Evolutionary conservation across 2,797 vertebrate genomes (phyloP).

Genomic region (Xenops minutus): DNA sequence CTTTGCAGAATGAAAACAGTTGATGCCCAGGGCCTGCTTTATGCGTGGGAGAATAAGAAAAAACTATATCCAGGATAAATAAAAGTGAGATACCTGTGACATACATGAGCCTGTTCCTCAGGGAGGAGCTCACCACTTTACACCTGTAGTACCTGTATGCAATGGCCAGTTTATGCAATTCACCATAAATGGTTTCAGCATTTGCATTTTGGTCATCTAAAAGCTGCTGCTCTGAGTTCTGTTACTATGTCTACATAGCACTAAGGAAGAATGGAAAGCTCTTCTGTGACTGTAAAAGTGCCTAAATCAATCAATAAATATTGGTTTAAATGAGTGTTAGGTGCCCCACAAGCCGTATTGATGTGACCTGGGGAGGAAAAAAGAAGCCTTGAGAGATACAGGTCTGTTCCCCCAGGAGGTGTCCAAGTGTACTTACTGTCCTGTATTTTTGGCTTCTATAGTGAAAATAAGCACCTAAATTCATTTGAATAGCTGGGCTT

Average conservation of each 20-base stretch:
- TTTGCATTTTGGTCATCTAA: not conserved
- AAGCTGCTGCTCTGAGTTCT: not conserved
- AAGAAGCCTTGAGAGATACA: not conserved
- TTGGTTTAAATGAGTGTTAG: slow-evolving; percentile 9
- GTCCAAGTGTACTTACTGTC: not conserved
- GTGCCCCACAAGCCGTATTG: not conserved
- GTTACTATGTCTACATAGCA: not conserved
- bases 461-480: not conserved
- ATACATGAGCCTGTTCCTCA: not conserved
- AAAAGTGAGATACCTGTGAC: not conserved
- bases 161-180: not conserved
- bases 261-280: not conserved
- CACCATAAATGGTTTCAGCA: not conserved
- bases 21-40: not conserved
- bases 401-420: not conserved
- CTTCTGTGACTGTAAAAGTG: not conserved
- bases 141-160: not conserved
- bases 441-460: not conserved
- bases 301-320: slow-evolving; percentile 14
- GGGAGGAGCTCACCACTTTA: not conserved
- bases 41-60: not conserved
- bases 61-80: not conserved
- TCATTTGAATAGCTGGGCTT: not conserved
- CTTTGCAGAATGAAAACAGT: not conserved
- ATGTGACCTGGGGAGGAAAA: not conserved